A percentile compares a stretch with the other conserved stretches of the same genome.
Conservation (phyloP, 2,888 invertebrate species). For the Agrotis puta region DNA sequence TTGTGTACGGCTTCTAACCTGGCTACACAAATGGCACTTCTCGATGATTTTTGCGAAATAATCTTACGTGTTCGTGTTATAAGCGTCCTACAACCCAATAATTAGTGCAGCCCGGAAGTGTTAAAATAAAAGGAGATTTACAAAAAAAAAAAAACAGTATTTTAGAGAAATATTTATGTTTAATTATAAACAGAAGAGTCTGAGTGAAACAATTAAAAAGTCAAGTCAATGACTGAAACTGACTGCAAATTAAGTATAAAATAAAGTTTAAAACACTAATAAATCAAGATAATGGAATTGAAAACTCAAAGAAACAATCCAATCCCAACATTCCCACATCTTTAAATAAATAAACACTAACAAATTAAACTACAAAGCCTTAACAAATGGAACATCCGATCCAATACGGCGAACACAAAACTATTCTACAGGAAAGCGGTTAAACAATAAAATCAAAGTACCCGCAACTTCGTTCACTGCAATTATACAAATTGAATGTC, state of each 20-base stretch:
- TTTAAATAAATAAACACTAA: neutral
- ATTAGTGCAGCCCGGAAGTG: no score
- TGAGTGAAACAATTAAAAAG: no score
- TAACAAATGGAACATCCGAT: conserved; percentile 44
- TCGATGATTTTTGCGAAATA: no score
- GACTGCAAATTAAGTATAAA: neutral
- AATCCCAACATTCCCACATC: neutral
- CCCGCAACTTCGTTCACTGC: conserved; percentile 68
- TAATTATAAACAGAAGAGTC: no score
- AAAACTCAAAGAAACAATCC: neutral
- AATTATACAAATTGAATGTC: conserved; percentile 79
- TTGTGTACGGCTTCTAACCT: neutral
- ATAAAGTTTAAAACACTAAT: neutral
- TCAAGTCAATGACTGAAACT: neutral
- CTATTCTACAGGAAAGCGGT: conserved; percentile 44
- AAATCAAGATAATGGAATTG: neutral
- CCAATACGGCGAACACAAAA: conserved; percentile 41
- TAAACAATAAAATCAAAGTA: conserved; percentile 70
- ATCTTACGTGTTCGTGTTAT: no score
- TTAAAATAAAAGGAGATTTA: no score
- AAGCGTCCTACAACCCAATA: no score
- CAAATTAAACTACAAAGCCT: conserved; percentile 22
- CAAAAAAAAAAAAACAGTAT: no score
- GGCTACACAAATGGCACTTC: no score
- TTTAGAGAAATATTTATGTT: no score